Conservation (phyloP, 2,797 vertebrate genomes). For the Alectoris magna region DNA sequence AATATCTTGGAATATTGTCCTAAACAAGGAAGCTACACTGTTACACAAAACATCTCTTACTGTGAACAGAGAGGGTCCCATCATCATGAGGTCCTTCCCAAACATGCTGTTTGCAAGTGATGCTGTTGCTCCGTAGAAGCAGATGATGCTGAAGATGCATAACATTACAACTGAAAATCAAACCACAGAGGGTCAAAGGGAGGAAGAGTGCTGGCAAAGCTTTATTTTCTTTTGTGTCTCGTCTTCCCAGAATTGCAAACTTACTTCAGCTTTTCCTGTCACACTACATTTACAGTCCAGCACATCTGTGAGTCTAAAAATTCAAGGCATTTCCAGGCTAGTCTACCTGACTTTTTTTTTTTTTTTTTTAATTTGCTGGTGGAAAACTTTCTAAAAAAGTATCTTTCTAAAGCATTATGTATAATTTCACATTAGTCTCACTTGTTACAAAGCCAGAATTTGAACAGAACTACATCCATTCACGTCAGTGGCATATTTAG, state of each 20-base stretch:
- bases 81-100: constrained; percentile 80
- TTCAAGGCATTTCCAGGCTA: background rate
- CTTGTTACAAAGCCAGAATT: background rate
- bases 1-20: no score
- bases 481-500: accelerated
- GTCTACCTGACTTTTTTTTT: background rate
- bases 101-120: constrained; percentile 85
- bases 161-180: constrained; percentile 82
- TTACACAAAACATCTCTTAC: constrained; percentile 57
- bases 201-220: background rate
- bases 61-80: constrained; percentile 84
- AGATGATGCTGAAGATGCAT: constrained; percentile 81
- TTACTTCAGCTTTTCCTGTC: background rate
- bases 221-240: background rate
- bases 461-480: background rate
- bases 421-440: background rate
- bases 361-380: background rate
- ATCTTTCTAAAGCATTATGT: background rate
- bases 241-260: background rate
- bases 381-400: background rate
- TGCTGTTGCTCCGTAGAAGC: constrained; percentile 85
- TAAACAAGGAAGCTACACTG: background rate
- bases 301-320: background rate
- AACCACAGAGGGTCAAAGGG: background rate
- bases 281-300: background rate